A percentile compares a stretch with the other conserved stretches of the same genome.
Conservation (phyloP, 2,113 vertebrate species). For the Sorex araneus region DNA sequence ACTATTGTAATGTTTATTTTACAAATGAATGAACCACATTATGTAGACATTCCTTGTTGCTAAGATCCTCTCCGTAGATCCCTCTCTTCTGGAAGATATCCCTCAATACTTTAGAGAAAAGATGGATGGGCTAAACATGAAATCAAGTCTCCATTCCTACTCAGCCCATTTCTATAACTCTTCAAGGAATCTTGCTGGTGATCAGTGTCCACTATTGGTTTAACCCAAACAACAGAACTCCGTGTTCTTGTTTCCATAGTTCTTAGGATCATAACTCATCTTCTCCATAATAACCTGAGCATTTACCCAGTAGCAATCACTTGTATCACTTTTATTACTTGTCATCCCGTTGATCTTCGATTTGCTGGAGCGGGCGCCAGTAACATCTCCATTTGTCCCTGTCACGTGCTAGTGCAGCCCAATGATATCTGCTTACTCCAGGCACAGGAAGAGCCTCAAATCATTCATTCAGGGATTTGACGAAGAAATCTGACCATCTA, state of each 20-base stretch:
- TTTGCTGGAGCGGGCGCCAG: no score
- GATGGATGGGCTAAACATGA: not conserved
- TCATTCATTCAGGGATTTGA: no score
- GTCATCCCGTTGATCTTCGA: no score
- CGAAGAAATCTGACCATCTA: no score
- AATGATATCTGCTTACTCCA: no score
- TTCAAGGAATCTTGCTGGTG: not conserved
- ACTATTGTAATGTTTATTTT: slow-evolving; percentile 34
- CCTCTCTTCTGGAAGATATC: not conserved
- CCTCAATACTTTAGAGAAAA: not conserved
- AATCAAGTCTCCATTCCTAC: not conserved
- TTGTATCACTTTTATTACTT: no score
- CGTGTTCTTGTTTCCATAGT: not conserved
- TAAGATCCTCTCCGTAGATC: not conserved
- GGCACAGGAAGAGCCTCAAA: no score
- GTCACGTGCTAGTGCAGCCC: no score
- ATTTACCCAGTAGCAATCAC: no score
- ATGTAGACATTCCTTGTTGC: not conserved
- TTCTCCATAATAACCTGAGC: slow-evolving; percentile 59
- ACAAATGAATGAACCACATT: slow-evolving; percentile 54
- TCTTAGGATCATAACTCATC: slow-evolving; percentile 28
- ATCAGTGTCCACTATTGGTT: not conserved
- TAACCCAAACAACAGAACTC: not conserved
- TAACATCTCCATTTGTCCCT: no score
- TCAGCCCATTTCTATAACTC: not conserved